Percentiles rank a stretch among this genome's conserved stretches.
Conservation (phyloP, 2,888 invertebrate genomes). For the Blomia tropicalis region DNA sequence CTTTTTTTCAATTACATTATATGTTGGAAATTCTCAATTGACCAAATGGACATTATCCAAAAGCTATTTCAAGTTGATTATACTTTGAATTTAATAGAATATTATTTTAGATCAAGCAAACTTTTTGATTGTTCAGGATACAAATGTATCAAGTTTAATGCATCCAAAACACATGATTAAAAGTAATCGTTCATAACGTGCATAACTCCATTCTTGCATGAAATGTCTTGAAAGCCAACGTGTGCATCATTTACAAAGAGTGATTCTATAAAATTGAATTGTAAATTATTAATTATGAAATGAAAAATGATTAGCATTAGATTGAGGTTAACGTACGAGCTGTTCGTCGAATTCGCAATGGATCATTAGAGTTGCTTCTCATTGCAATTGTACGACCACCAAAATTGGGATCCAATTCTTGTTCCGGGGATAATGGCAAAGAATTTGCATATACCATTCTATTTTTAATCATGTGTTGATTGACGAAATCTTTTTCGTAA, state of each 20-base stretch:
- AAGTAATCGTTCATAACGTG: conserved; percentile 8
- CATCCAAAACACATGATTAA: too few species aligned
- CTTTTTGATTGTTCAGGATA: too few species aligned
- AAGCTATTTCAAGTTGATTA: too few species aligned
- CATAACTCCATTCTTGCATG: background rate
- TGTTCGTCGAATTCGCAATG: background rate
- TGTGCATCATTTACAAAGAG: background rate
- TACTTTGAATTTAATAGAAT: too few species aligned
- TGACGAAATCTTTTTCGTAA: background rate
- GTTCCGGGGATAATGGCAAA: background rate
- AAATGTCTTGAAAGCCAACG: background rate
- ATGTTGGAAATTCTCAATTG: too few species aligned
- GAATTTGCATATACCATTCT: background rate
- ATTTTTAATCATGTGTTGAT: background rate
- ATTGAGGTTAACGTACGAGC: conserved; percentile 1
- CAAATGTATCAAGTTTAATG: too few species aligned
- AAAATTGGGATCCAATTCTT: conserved; percentile 1
- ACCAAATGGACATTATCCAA: too few species aligned
- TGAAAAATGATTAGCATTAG: background rate
- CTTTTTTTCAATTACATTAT: too few species aligned
- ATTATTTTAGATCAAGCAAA: too few species aligned
- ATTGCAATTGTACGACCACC: background rate
- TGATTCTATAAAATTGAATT: background rate
- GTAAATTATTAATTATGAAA: background rate
- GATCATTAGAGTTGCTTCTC: background rate